Base-by-base conservation (phyloP, 2,888 invertebrate species). In the Hesperia comma region DNA sequence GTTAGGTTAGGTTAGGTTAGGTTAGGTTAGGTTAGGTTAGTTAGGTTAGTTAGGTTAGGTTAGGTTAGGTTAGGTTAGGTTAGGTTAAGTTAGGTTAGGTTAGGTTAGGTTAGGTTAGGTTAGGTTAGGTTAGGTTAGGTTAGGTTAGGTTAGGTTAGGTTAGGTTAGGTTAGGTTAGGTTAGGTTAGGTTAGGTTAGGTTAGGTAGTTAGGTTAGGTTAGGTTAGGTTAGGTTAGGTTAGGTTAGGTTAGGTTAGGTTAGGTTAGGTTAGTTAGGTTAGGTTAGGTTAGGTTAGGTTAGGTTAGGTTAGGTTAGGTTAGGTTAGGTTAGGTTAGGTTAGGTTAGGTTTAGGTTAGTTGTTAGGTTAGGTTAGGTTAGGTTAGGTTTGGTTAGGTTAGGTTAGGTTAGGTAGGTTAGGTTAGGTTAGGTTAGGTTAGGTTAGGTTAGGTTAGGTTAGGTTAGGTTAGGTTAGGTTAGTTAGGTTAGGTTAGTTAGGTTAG, bases 391-490 rank as follows among this genome's bases (percentile, higher is more conserved):
- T 61, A 61, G 61, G 61, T 61, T 61, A 49, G 63, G 54, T 40
- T 70, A 72, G 70, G 70, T 69, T 70, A 69, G 70, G 70, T 70
- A 68, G 72, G 72, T 69, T 69, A 70, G 72, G 72, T 72, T 70
- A 72, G 72, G 70, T 70, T 70, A 69, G 72, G 72, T 70, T 70
- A 70, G 70, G 71, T 70, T 71, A 71, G 71, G 70, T 72, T 72
- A 71, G 72, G 72, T 71, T 71, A 71, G 70, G 71, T 70, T 41
- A 41, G 41, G 41, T 41, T 41, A 41, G 41, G 41, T 41, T 41
- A 41, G 72, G 72, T 72, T 72, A 69, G 69, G 69, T 70, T 69
- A 69, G 70, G 60, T 60, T 60, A 66, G 61, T 67, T 67, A 67
- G 61, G 67, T 64, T 70, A 67, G 63, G 70, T 72, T 72, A 71